Conservation (phyloP, 1,140 invertebrate species). For the Hycleus cichorii region DNA sequence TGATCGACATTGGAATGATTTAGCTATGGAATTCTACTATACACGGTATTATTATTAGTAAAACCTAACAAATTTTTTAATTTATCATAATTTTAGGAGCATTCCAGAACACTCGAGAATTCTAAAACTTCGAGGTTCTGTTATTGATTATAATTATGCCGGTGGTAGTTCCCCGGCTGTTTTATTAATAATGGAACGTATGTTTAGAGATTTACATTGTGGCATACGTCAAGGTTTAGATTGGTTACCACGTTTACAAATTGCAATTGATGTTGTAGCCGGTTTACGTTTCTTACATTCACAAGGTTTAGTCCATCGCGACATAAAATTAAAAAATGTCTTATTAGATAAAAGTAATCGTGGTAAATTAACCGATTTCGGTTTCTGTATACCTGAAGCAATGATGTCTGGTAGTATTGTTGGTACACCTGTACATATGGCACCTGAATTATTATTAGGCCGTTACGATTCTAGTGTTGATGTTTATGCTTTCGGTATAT, state of each 20-base stretch:
- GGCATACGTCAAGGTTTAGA: conserved; percentile 65
- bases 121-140: conserved; percentile 71
- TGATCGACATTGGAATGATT: conserved; percentile 85
- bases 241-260: conserved; percentile 61
- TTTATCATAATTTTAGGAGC: conserved; percentile 48
- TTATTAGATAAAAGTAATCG: conserved; percentile 67
- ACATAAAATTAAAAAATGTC: conserved; percentile 88
- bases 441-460: conserved; percentile 76
- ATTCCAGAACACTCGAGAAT: conserved; percentile 79
- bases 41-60: conserved; percentile 48
- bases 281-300: conserved; percentile 84
- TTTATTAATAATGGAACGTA: conserved; percentile 67
- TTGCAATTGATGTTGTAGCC: conserved; percentile 77
- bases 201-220: conserved; percentile 72
- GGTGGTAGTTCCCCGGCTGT: conserved; percentile 62
- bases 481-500: conserved; percentile 85
- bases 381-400: conserved; percentile 86
- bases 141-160: conserved; percentile 74
- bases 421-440: conserved; percentile 89
- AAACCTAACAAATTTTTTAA: no score
- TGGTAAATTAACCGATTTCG: conserved; percentile 81
- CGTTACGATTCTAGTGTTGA: conserved; percentile 82
- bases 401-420: conserved; percentile 85
- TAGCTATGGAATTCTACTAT: conserved; percentile 88
- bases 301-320: conserved; percentile 78